Base-by-base conservation (phyloP, 2,888 invertebrate species). In the Hydrotaea diabolus region DNA sequence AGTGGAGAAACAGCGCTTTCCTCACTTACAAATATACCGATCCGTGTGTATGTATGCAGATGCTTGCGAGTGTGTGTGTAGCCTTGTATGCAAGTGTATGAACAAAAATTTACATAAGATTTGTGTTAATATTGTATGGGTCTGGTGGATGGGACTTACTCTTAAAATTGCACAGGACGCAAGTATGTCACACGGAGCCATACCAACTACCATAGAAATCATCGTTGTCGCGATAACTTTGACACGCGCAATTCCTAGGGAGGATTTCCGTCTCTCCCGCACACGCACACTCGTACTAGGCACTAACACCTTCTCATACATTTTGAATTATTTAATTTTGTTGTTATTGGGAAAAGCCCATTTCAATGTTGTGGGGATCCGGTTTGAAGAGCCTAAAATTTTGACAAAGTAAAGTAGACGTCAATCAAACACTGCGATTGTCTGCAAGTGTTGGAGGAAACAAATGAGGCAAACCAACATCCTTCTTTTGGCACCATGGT, bases 381-480 rank as follows among this genome's bases (percentile, higher is more conserved):
- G n/a, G 31, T 36, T 72, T 21, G 72, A 53, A 72, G 19, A 31
- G 72, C 53, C 71, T 55, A 53, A n/a, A 15, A 55, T n/a, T 9
- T 72, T 72, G 72, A 72, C 72, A 72, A 53, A 53, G 55, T 17
- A 72, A 72, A 72, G 72, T 31, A 31, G 72, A 43, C 55, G 71
- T 72, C 77, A 77, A 77, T 77, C 77, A 71, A 71, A 31, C 59
- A 59, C 17, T 31, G 36, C 43, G 66, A 66, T 39, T 66, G 66
- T 59, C 62, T 77, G 71, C 31, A 62, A 71, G 46, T 59, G 17
- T 66, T 73, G 64, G 73, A 66, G 79, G 79, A 73, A 64, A 74
- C 69, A 69, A 75, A 69, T 80, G 55, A 75, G 75, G 59, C 39
- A 26, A 74, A 55, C 64, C 73, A 43, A 75, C 66, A 69, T 80